Evolutionary conservation across 1,140 invertebrate species (phyloP), one percentile per base, ranked within the genome.

Genomic region (Lepidostoma basale): DNA sequence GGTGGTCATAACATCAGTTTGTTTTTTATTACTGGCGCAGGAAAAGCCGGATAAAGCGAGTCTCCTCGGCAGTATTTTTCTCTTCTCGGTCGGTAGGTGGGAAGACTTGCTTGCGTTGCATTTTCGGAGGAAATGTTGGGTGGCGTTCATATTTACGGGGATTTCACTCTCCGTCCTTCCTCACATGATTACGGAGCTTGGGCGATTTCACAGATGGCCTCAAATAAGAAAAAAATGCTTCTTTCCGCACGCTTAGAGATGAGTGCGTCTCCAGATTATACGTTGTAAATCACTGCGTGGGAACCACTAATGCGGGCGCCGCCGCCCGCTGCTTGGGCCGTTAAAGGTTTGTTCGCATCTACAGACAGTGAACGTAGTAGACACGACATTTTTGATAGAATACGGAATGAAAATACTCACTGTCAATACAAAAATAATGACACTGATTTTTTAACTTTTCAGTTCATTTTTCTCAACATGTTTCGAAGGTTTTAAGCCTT

Each of bases 191-290:
- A 47, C 23, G 23, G 20, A 12, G 18, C 44, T 22, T 3, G 44
- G 22, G 44, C 16, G 18, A 47, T 47, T 47, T 47, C 44, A 22
- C 44, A 47, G 12, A 47, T 47, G 44, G 44, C 22, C 44, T 22
- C 3, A 18, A 20, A 22, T 20, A 47, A 25, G 44, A 47, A 47
- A 47, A 47, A 25, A 12, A 10, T 47, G 23, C 44, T 22, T 20
- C n/a, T n/a, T 47, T 47, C 44, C 44, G 44, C 44, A 25, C 44
- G 16, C 44, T 47, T 22, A 22, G 44, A 47, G 20, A 47, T 47
- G 22, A 47, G 44, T 22, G 44, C 9, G 20, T 47, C 44, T 47
- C 23, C 8, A 47, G n/a, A n/a, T n/a, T n/a, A n/a, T n/a, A n/a
- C n/a, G n/a, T n/a, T n/a, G n/a, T n/a, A n/a, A n/a, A n/a, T n/a